These are phyloP conservation scores for Stenolophus ochropezus DNA, from an alignment of 2,888 invertebrate species.

Conservation along the genomic window DNA sequence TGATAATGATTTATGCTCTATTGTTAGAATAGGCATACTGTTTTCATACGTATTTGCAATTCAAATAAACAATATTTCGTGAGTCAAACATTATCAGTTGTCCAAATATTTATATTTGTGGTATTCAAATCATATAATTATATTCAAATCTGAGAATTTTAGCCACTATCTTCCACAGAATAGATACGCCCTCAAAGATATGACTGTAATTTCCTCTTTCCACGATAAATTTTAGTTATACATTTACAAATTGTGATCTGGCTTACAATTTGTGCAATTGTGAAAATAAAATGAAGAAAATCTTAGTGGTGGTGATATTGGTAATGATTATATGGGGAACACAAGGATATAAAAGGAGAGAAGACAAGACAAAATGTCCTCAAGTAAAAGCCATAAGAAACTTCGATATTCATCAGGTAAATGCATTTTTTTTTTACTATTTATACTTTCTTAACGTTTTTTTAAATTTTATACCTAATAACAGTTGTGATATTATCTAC, in stretches of 20 bases:
- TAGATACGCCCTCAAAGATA: neutral
- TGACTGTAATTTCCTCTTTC: neutral
- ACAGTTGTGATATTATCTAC: no score
- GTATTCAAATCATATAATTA: neutral
- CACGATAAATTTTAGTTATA: neutral
- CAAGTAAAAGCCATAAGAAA: slow-evolving; percentile 86
- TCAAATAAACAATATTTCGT: neutral
- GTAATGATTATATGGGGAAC: neutral
- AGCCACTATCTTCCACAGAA: neutral
- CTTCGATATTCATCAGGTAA: slow-evolving; percentile 85
- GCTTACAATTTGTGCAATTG: neutral
- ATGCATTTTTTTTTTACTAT: slow-evolving; percentile 53
- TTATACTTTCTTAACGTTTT: no score
- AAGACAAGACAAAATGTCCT: slow-evolving; percentile 83
- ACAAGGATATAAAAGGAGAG: slow-evolving; percentile 70
- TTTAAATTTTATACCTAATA: no score
- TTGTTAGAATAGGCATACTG: no score
- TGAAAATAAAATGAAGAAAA: neutral
- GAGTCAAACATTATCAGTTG: neutral
- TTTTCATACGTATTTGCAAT: neutral
- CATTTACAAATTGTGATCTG: neutral
- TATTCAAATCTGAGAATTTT: neutral
- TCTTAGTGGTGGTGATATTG: neutral
- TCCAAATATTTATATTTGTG: neutral
- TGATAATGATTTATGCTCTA: no score